Evolutionary conservation across 2,113 vertebrate species (phyloP).

Genomic region (Centropus bengalensis): DNA sequence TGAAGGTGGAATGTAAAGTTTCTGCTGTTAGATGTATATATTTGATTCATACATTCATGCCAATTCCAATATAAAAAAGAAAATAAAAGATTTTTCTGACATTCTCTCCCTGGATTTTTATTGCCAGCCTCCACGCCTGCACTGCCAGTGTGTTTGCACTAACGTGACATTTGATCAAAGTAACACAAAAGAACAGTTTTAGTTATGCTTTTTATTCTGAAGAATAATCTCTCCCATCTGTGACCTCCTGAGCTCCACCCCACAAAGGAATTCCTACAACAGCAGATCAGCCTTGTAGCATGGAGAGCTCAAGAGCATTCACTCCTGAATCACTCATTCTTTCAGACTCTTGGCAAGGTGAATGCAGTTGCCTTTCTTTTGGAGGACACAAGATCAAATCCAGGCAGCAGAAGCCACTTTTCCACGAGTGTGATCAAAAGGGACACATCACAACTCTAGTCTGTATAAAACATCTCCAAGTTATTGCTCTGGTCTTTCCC

Average conservation of each 20-base stretch:
- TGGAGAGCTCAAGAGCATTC: not conserved
- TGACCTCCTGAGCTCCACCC: not conserved
- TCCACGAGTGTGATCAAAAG: not conserved
- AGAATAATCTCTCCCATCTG: not conserved
- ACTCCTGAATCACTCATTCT: not conserved
- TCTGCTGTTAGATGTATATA: conserved; percentile 96
- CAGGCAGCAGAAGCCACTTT: not conserved
- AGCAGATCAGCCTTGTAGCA: not conserved
- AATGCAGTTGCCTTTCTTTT: not conserved
- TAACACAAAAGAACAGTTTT: not conserved
- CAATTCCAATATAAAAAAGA: conserved; percentile 89
- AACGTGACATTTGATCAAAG: accelerated
- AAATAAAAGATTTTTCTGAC: conserved; percentile 91
- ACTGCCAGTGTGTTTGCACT: not conserved
- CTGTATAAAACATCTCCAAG: not conserved
- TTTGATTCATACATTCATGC: conserved; percentile 95
- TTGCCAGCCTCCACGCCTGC: not conserved
- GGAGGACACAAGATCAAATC: not conserved
- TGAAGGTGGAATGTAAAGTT: conserved; percentile 94
- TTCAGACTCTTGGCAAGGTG: not conserved
- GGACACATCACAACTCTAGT: not conserved
- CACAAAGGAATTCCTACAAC: not conserved
- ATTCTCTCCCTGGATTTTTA: conserved; percentile 71
- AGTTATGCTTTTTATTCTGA: not conserved
- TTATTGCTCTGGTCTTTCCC: not conserved